Conservation (phyloP, 2,113 vertebrate genomes). For the Tupaia tana region DNA sequence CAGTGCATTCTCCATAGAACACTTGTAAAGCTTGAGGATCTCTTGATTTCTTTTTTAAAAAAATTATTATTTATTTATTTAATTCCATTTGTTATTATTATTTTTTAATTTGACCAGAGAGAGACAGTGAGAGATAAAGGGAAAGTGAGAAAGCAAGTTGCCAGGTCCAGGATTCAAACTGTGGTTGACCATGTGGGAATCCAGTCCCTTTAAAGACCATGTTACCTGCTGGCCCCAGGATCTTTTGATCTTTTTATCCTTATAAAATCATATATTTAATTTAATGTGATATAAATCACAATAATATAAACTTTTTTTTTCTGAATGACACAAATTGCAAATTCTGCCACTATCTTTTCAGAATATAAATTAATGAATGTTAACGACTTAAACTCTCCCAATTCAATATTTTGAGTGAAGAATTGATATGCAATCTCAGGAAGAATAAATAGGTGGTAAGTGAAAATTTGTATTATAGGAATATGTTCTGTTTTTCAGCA, state of each 20-base stretch:
- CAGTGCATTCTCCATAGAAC: not conserved
- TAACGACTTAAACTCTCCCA: not conserved
- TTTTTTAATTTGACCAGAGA: too few species aligned
- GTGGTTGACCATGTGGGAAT: too few species aligned
- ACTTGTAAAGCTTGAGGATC: not conserved
- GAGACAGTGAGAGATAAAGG: too few species aligned
- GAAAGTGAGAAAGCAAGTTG: too few species aligned
- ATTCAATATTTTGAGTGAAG: not conserved
- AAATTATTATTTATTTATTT: too few species aligned
- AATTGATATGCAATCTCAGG: not conserved
- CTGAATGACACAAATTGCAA: not conserved
- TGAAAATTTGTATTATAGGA: not conserved
- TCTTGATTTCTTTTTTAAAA: not conserved
- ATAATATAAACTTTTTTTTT: not conserved
- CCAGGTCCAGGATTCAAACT: too few species aligned
- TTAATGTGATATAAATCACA: not conserved
- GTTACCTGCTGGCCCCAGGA: not conserved
- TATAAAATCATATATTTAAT: not conserved
- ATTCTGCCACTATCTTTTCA: not conserved
- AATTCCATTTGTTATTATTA: too few species aligned
- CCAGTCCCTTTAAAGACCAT: too few species aligned
- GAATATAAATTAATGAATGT: not conserved
- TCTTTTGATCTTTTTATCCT: not conserved
- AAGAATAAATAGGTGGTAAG: not conserved
- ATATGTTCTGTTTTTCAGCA: not conserved